These are phyloP conservation scores for Incurvaria masculella DNA, from an alignment of 2,888 invertebrate species.

Conservation along the genomic window DNA sequence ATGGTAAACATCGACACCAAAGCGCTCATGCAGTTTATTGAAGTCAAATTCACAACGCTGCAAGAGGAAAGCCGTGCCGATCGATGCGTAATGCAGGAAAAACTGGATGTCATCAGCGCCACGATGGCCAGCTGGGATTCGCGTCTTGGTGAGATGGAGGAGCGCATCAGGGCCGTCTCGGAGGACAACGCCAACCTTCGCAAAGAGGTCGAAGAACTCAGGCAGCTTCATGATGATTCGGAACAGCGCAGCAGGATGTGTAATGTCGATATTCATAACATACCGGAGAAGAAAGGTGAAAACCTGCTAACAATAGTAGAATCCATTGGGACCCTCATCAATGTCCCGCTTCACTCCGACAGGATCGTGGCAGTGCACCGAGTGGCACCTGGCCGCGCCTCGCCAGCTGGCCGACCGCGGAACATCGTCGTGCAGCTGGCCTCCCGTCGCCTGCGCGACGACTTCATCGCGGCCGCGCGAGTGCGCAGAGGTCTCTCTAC, in stretches of 20 bases:
- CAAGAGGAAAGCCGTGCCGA: too few relatives aligned
- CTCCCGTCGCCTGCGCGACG: slow-evolving; percentile 6
- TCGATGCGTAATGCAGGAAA: too few relatives aligned
- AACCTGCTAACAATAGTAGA: slow-evolving; percentile 2
- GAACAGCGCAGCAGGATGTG: slow-evolving; percentile 7
- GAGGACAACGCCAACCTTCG: too few relatives aligned
- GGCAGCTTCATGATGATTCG: neutral
- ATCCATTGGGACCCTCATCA: slow-evolving; percentile 3
- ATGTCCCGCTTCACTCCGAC: neutral
- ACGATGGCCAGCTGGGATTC: too few relatives aligned
- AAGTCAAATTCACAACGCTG: too few relatives aligned
- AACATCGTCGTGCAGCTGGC: slow-evolving; percentile 11
- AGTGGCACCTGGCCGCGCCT: slow-evolving; percentile 3
- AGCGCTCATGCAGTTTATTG: too few relatives aligned
- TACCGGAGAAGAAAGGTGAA: slow-evolving; percentile 10
- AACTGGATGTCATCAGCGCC: too few relatives aligned
- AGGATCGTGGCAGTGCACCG: slow-evolving; percentile 6
- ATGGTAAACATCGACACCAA: too few relatives aligned
- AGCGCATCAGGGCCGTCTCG: too few relatives aligned
- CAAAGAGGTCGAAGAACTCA: neutral
- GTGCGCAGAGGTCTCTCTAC: slow-evolving; percentile 6
- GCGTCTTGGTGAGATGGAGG: too few relatives aligned
- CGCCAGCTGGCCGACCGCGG: slow-evolving; percentile 5
- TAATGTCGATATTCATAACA: slow-evolving; percentile 10
- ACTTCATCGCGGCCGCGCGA: slow-evolving; percentile 8